These are phyloP conservation scores for Verasper variegatus DNA, from an alignment of 2,113 vertebrate genomes.

Conservation along the genomic window DNA sequence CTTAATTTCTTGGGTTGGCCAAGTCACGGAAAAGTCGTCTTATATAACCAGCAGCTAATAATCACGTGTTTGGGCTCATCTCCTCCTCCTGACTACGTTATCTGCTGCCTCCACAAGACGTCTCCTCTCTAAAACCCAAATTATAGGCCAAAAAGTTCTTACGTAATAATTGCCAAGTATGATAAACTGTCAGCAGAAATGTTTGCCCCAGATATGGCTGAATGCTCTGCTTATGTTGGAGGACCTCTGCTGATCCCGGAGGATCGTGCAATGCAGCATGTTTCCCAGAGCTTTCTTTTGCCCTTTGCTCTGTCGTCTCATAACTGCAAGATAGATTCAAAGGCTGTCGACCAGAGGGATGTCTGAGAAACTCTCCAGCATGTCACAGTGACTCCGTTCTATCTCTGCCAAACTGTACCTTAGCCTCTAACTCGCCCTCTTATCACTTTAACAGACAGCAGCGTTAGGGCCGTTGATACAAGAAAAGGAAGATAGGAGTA, in stretches of 20 bases:
- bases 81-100: slow-evolving; percentile 9
- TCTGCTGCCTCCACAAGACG: slow-evolving; percentile 43
- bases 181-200: slow-evolving; percentile 45
- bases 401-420: slow-evolving; percentile 31
- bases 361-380: slow-evolving; percentile 12
- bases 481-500: not conserved
- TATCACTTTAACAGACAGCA: not conserved
- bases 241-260: slow-evolving; percentile 12
- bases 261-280: slow-evolving; percentile 32
- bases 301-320: slow-evolving; percentile 49
- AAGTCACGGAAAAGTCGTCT: slow-evolving; percentile 12
- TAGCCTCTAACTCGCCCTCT: slow-evolving; percentile 19
- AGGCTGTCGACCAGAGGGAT: not conserved
- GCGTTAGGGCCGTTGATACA: not conserved
- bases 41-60: slow-evolving; percentile 42
- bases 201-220: slow-evolving; percentile 39
- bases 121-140: slow-evolving; percentile 52
- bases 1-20: not conserved
- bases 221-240: slow-evolving; percentile 23
- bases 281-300: slow-evolving; percentile 37
- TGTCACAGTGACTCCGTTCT: slow-evolving; percentile 29
- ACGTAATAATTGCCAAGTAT: slow-evolving; percentile 57
- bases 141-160: slow-evolving; percentile 54
- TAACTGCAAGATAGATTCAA: slow-evolving; percentile 19
- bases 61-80: slow-evolving; percentile 27